Evolutionary conservation across 2,888 invertebrate species (phyloP).

Genomic region (Conomelus anceps): DNA sequence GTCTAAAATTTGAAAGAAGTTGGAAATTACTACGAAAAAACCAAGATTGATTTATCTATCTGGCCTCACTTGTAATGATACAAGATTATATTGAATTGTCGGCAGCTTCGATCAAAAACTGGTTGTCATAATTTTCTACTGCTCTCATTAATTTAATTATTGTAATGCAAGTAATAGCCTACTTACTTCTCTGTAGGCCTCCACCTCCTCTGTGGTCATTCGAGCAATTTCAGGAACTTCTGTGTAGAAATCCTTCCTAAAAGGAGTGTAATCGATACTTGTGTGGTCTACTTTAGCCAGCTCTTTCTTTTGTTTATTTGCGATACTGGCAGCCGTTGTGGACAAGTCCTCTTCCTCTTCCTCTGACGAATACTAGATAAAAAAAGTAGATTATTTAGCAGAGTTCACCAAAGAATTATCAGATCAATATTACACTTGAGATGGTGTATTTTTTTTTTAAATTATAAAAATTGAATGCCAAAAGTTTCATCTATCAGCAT

Average conservation of each 20-base stretch:
- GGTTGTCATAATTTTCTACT: not conserved
- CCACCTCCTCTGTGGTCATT: conserved; percentile 84
- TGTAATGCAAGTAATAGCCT: not conserved
- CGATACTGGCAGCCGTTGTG: conserved; percentile 78
- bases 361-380: conserved; percentile 80
- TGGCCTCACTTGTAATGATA: not conserved
- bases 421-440: too few species aligned
- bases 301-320: conserved; percentile 87
- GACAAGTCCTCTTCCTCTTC: conserved; percentile 93
- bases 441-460: too few species aligned
- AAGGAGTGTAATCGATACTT: conserved; percentile 77
- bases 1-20: too few species aligned
- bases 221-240: conserved; percentile 92
- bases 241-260: conserved; percentile 93
- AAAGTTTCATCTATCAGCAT: too few species aligned
- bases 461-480: too few species aligned
- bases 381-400: not conserved
- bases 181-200: conserved; percentile 60
- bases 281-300: conserved; percentile 88
- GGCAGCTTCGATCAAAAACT: not conserved
- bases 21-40: too few species aligned
- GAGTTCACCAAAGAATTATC: too few species aligned
- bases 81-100: too few species aligned
- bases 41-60: too few species aligned
- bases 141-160: not conserved